These are phyloP conservation scores for Labia minor DNA, from an alignment of 2,888 invertebrate genomes.

Conservation along the genomic window DNA sequence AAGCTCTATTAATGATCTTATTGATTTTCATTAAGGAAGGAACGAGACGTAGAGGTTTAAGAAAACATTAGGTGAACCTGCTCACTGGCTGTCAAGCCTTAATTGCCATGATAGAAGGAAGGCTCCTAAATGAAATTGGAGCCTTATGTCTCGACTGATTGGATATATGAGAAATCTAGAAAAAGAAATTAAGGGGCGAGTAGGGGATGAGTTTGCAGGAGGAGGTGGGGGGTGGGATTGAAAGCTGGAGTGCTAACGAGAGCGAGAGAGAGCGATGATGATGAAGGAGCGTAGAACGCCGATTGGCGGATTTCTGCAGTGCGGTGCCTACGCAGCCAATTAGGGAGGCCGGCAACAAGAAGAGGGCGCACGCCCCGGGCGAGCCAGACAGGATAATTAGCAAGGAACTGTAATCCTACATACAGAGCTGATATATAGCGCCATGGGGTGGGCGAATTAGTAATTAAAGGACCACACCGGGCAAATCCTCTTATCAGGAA, in stretches of 20 bases:
- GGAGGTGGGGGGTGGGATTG: not conserved
- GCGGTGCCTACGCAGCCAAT: not conserved
- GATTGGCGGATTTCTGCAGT: constrained; percentile 13
- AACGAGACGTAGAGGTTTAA: not conserved
- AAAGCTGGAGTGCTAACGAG: not conserved
- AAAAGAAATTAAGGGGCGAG: constrained; percentile 3
- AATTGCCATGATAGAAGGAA: not conserved
- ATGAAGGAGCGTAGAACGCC: not conserved
- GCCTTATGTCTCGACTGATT: constrained; percentile 13
- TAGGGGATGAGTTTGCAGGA: too few species aligned
- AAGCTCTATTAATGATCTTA: not conserved
- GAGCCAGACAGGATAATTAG: constrained; percentile 23
- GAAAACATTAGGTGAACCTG: not conserved
- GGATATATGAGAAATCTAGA: constrained; percentile 13
- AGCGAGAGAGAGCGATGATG: not conserved
- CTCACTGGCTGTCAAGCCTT: not conserved
- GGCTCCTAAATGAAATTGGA: not conserved
- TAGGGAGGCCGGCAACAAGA: not conserved
- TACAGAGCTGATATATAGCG: constrained; percentile 22
- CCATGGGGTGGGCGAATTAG: constrained; percentile 1
- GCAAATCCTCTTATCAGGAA: constrained; percentile 13
- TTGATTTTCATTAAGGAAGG: not conserved
- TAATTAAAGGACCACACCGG: constrained; percentile 20
- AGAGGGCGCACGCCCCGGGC: not conserved
- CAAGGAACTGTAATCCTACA: constrained; percentile 22